A percentile compares a stretch with the other conserved stretches of the same genome.
phyloP scores from a whole-genome alignment of 2,113 vertebrate genomes.

The Eulemur macaco region DNA sequence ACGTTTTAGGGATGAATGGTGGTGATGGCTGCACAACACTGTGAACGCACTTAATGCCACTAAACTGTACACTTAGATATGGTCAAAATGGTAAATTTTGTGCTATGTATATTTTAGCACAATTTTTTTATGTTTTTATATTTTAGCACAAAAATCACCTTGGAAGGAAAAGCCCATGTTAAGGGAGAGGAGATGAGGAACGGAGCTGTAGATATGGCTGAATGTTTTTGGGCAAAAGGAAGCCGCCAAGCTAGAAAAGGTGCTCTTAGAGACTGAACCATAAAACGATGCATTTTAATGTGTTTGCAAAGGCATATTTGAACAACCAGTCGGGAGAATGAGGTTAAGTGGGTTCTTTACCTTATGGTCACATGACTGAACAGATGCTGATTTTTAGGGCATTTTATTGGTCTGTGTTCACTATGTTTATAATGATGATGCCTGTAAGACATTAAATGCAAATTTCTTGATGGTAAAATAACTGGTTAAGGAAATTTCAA shows the following conservation, averaged over 20 bases:
- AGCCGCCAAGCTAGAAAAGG: not conserved
- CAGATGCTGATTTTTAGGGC: conserved; percentile 18
- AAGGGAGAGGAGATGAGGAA: not conserved
- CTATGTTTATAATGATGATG: not conserved
- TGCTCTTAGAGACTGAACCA: not conserved
- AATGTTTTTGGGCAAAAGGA: not conserved
- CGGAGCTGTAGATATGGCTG: not conserved
- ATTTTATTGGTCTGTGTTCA: conserved; percentile 43
- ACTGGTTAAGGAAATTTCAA: conserved; percentile 53
- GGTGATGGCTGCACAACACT: not conserved
- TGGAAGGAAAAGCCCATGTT: not conserved
- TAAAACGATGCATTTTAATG: not conserved
- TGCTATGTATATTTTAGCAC: not conserved
- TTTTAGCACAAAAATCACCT: not conserved
- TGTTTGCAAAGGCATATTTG: not conserved
- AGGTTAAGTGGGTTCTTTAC: not conserved
- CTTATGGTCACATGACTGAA: not conserved
- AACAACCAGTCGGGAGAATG: not conserved
- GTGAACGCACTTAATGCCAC: not conserved
- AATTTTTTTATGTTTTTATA: not conserved
- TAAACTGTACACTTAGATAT: not conserved
- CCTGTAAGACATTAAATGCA: conserved; percentile 15
- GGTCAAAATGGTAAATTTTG: not conserved
- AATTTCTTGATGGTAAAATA: conserved; percentile 55
- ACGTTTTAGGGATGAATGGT: not conserved